These are phyloP conservation scores for Bombus confusus DNA, from an alignment of 1,140 invertebrate species.

Conservation along the genomic window DNA sequence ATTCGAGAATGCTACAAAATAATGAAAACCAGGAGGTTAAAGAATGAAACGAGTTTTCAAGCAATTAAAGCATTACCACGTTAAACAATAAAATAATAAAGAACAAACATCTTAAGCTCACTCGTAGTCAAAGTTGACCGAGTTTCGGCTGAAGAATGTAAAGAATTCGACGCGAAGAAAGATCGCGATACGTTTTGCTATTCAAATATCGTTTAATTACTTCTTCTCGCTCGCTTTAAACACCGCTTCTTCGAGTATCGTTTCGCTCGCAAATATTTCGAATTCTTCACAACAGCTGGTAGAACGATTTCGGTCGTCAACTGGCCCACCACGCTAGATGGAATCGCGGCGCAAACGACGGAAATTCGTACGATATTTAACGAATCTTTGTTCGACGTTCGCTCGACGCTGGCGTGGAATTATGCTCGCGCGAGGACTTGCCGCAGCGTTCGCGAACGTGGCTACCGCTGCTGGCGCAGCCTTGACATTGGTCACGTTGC, in stretches of 20 bases:
- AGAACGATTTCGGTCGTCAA: background rate
- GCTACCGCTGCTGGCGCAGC: conserved; percentile 53
- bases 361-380: conserved; percentile 49
- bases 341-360: background rate
- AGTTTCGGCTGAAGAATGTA: too few relatives aligned
- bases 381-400: conserved; percentile 44
- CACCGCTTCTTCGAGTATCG: background rate
- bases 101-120: too few relatives aligned
- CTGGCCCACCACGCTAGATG: background rate
- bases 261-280: background rate
- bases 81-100: too few relatives aligned
- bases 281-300: background rate
- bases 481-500: conserved; percentile 70
- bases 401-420: conserved; percentile 20
- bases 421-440: conserved; percentile 56
- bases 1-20: too few relatives aligned
- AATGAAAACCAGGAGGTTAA: too few relatives aligned
- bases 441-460: conserved; percentile 48
- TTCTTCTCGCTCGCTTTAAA: background rate
- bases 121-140: too few relatives aligned
- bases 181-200: background rate
- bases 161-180: background rate
- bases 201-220: background rate
- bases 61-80: too few relatives aligned
- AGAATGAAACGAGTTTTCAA: too few relatives aligned